These are phyloP conservation scores for Nemapogon koenigi DNA, from an alignment of 2,888 invertebrate species.

Conservation along the genomic window DNA sequence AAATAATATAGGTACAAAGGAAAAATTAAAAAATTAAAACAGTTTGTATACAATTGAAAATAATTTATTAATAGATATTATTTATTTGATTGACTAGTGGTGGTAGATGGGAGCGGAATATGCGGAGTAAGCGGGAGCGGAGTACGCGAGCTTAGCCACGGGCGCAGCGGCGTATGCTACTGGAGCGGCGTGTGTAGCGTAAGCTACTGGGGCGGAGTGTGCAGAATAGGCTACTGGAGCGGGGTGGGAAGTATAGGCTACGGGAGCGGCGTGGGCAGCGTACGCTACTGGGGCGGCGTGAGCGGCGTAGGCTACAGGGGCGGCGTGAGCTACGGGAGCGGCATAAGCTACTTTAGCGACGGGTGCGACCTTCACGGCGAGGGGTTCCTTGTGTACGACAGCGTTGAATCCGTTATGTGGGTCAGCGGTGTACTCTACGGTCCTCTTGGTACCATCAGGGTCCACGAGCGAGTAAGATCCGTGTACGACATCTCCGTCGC, in stretches of 20 bases:
- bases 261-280: conserved; percentile 22
- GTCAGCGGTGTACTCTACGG: conserved; percentile 22
- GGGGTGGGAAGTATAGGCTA: conserved; percentile 11
- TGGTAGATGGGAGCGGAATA: no score
- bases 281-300: conserved; percentile 16
- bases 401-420: conserved; percentile 28
- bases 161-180: conserved; percentile 18
- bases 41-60: no score
- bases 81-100: no score
- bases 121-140: no score
- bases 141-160: no score
- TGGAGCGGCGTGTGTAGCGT: conserved; percentile 11
- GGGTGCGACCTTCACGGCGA: conserved; percentile 22
- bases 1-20: no score
- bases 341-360: conserved; percentile 41
- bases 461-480: conserved; percentile 44
- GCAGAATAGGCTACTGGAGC: conserved; percentile 28
- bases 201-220: conserved; percentile 15
- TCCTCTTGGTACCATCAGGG: conserved; percentile 35
- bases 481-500: conserved; percentile 53
- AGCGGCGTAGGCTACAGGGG: conserved; percentile 17
- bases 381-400: conserved; percentile 13
- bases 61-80: no score
- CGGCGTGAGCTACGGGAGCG: conserved; percentile 27
- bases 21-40: no score